phyloP scores from a whole-genome alignment of 2,888 invertebrate genomes.

The Deilephila elpenor region DNA sequence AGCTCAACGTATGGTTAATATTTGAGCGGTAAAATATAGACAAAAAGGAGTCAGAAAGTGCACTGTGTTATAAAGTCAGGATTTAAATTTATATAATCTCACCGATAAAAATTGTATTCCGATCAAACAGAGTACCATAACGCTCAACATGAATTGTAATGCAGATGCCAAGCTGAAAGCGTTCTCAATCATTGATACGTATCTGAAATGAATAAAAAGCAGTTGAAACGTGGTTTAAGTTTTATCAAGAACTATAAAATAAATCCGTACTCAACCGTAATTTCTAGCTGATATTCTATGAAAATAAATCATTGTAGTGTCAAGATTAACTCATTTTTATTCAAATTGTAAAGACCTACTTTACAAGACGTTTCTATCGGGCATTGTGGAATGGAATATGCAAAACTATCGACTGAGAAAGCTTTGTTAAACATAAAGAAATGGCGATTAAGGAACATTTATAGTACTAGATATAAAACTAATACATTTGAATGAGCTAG shows the following conservation, averaged over 20 bases:
- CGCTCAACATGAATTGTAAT: constrained; percentile 80
- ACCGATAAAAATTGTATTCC: constrained; percentile 80
- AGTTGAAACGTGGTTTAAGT: constrained; percentile 8
- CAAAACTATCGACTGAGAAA: neutral
- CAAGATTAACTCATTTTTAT: constrained; percentile 20
- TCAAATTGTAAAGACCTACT: constrained; percentile 6
- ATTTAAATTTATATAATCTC: constrained; percentile 34
- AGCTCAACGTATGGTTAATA: too few species aligned
- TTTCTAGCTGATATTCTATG: constrained; percentile 6
- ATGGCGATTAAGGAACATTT: neutral
- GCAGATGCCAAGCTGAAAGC: constrained; percentile 80
- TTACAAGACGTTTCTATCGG: constrained; percentile 27
- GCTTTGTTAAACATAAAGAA: neutral
- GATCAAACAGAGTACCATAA: constrained; percentile 78
- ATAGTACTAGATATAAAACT: neutral
- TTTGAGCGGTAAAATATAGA: neutral
- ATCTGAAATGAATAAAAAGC: constrained; percentile 60
- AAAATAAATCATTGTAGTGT: constrained; percentile 19
- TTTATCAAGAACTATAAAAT: constrained; percentile 20
- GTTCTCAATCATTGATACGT: constrained; percentile 78
- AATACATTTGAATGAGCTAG: too few species aligned
- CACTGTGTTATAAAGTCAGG: neutral
- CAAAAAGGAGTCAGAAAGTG: neutral
- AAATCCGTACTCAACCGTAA: constrained; percentile 3
- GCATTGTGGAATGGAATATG: constrained; percentile 9